phyloP scores from a whole-genome alignment of 2,797 vertebrate genomes.

The Enteromius argenteus region DNA sequence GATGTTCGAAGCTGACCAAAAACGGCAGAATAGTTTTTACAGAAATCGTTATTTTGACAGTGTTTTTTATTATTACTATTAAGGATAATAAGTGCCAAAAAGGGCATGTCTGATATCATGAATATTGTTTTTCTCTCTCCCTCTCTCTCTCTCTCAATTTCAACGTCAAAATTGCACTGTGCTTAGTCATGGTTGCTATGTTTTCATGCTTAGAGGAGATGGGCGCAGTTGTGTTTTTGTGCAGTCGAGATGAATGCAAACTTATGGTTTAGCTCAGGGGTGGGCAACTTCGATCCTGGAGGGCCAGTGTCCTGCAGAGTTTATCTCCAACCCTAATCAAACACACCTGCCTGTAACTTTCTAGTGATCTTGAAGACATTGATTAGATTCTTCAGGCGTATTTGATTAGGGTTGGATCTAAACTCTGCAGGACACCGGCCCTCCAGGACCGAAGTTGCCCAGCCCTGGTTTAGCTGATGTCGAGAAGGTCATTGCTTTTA shows the following conservation, averaged over 20 bases:
- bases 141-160: background rate
- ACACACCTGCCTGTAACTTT: no score
- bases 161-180: slow-evolving; percentile 52
- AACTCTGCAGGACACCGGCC: no score
- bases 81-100: slow-evolving; percentile 34
- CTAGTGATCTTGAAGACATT: no score
- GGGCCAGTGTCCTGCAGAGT: no score
- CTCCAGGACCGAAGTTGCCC: no score
- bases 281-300: no score
- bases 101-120: slow-evolving; percentile 41
- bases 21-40: slow-evolving; percentile 33
- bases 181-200: slow-evolving; percentile 55
- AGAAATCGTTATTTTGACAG: slow-evolving; percentile 41
- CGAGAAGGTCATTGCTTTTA: slow-evolving; percentile 73
- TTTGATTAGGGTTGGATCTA: no score
- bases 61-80: slow-evolving; percentile 15
- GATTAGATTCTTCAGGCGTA: no score
- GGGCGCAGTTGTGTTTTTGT: slow-evolving; percentile 65
- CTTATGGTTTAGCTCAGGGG: slow-evolving; percentile 61
- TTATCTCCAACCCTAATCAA: no score
- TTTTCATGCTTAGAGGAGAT: slow-evolving; percentile 58
- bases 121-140: slow-evolving; percentile 53
- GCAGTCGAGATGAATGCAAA: slow-evolving; percentile 74
- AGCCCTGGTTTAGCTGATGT: slow-evolving; percentile 61
- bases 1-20: slow-evolving; percentile 39